phyloP scores from a whole-genome alignment of 2,888 invertebrate species.

The Epicampocera succincta region DNA sequence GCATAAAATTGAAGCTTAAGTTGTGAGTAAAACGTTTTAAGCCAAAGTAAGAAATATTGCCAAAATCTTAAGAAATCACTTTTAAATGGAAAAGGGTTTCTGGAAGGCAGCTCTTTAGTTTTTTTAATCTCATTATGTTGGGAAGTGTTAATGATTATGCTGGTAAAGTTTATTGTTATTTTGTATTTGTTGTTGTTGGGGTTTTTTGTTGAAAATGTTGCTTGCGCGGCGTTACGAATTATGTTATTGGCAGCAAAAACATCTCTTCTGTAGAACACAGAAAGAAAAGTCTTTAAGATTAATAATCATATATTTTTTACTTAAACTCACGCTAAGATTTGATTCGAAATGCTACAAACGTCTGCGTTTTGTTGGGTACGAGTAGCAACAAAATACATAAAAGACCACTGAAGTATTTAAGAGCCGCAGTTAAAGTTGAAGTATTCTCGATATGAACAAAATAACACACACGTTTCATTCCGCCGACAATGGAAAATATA shows the following conservation, averaged over 20 bases:
- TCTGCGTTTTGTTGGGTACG: constrained; percentile 8
- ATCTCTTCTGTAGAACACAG: constrained; percentile 28
- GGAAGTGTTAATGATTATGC: constrained; percentile 55
- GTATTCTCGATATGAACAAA: background rate
- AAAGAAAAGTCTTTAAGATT: constrained; percentile 23
- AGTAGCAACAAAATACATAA: constrained; percentile 45
- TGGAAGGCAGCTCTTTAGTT: constrained; percentile 20
- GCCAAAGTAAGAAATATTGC: background rate
- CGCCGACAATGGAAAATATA: constrained; percentile 19
- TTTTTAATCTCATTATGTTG: constrained; percentile 40
- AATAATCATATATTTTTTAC: constrained; percentile 9
- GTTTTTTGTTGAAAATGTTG: constrained; percentile 14
- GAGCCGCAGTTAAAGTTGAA: constrained; percentile 3
- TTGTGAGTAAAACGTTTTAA: background rate
- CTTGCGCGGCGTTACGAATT: constrained; percentile 59
- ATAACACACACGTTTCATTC: constrained; percentile 5
- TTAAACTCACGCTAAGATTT: constrained; percentile 61
- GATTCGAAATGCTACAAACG: constrained; percentile 28
- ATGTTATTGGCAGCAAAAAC: constrained; percentile 61
- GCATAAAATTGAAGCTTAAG: background rate
- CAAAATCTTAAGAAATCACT: background rate
- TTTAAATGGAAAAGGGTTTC: constrained; percentile 20
- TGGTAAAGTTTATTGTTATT: constrained; percentile 36
- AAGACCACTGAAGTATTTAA: constrained; percentile 44
- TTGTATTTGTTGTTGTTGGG: constrained; percentile 3